phyloP scores from a whole-genome alignment of 2,113 vertebrate species.

The Formicarius rufipectus region DNA sequence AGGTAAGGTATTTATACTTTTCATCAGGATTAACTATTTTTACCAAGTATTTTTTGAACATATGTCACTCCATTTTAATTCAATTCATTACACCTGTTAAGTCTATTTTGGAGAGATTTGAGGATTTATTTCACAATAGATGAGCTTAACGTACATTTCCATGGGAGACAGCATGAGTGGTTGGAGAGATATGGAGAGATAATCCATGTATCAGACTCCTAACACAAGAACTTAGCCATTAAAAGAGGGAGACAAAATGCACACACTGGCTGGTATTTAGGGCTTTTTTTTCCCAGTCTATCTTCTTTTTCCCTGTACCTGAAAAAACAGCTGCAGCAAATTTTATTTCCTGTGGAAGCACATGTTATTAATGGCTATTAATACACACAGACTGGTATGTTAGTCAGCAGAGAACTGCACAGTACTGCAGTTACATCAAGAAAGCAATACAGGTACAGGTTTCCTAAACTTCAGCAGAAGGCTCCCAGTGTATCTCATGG shows the following conservation, averaged over 20 bases:
- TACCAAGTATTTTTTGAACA: background rate
- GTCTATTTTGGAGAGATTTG: conserved; percentile 3
- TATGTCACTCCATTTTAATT: background rate
- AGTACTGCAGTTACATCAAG: background rate
- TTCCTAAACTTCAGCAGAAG: background rate
- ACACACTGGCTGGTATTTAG: background rate
- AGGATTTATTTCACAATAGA: conserved; percentile 34
- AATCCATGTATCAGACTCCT: background rate
- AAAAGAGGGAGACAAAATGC: background rate
- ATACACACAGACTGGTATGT: background rate
- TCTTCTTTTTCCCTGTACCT: background rate
- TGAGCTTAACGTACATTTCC: conserved; percentile 1
- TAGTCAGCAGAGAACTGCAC: background rate
- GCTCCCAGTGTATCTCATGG: background rate
- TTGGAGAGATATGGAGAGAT: background rate
- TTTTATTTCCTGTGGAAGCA: background rate
- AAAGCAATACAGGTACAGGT: background rate
- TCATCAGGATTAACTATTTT: conserved; percentile 39
- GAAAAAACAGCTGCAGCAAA: background rate
- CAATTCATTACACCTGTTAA: conserved; percentile 6
- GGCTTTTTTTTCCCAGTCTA: background rate
- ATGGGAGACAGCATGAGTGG: background rate
- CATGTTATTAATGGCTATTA: background rate
- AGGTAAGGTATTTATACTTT: conserved; percentile 25
- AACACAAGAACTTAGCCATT: background rate